Evolutionary conservation across 2,797 vertebrate genomes (phyloP).

Genomic region (Pseudocheirus occidentalis): DNA sequence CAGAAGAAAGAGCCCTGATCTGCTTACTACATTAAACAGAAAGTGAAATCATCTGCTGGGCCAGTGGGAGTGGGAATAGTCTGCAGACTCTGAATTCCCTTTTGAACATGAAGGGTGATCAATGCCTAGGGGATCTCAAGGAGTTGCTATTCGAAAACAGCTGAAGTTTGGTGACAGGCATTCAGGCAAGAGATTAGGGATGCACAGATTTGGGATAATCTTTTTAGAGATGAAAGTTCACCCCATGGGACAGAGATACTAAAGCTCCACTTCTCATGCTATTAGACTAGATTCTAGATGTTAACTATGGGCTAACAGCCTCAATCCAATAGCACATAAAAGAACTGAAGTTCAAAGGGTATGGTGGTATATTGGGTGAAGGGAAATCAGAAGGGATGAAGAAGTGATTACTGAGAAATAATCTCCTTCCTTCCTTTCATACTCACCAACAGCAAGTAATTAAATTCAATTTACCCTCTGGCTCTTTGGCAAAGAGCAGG

Average conservation of each 20-base stretch:
- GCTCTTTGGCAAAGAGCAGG: neutral
- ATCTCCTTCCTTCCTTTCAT: neutral
- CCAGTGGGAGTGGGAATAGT: neutral
- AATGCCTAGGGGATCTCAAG: neutral
- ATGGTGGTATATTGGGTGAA: neutral
- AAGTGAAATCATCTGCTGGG: neutral
- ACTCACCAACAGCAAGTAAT: neutral
- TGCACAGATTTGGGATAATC: neutral
- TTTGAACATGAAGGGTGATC: neutral
- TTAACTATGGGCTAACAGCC: neutral
- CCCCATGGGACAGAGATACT: neutral
- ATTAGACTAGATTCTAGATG: neutral
- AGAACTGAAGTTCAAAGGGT: neutral
- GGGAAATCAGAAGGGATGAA: neutral
- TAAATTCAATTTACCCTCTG: neutral
- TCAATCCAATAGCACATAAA: neutral
- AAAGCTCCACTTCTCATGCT: neutral
- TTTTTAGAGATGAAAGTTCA: neutral
- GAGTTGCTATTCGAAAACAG: neutral
- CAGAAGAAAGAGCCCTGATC: neutral
- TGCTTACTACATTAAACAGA: neutral
- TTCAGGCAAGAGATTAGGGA: neutral
- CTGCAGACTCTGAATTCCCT: neutral
- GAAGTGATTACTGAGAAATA: neutral
- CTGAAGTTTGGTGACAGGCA: neutral